Percentiles rank a stretch among this genome's conserved stretches.
Conservation (phyloP, 2,113 vertebrate genomes). For the Hemicordylus capensis region DNA sequence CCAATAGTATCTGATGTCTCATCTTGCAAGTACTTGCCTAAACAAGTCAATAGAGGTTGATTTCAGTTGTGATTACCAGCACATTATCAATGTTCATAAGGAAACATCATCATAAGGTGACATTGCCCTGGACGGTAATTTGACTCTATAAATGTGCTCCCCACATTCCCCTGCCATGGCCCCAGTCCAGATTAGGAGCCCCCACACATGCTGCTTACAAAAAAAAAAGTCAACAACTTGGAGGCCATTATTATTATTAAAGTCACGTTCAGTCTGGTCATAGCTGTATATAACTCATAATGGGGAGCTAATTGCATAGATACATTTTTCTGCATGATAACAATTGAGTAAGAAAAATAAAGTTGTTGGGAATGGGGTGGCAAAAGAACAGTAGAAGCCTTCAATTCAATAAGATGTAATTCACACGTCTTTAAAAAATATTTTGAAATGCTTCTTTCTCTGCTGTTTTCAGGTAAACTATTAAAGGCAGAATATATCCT, state of each 20-base stretch:
- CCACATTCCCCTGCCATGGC: no score
- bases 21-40: neutral
- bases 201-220: no score
- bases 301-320: neutral
- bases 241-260: no score
- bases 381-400: neutral
- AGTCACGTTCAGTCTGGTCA: no score
- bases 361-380: neutral
- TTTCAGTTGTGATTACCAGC: no score
- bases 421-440: neutral
- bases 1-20: neutral
- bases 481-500: slow-evolving; percentile 93
- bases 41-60: neutral
- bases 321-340: neutral
- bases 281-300: no score
- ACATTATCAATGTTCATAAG: no score
- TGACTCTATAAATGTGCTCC: no score
- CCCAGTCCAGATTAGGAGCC: no score
- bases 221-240: no score
- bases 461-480: slow-evolving; percentile 84
- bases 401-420: neutral
- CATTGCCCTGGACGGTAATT: no score
- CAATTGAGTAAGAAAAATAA: neutral
- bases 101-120: no score
- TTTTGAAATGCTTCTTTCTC: slow-evolving; percentile 6